phyloP scores from a whole-genome alignment of 2,888 invertebrate species.

The Machimus atricapillus region DNA sequence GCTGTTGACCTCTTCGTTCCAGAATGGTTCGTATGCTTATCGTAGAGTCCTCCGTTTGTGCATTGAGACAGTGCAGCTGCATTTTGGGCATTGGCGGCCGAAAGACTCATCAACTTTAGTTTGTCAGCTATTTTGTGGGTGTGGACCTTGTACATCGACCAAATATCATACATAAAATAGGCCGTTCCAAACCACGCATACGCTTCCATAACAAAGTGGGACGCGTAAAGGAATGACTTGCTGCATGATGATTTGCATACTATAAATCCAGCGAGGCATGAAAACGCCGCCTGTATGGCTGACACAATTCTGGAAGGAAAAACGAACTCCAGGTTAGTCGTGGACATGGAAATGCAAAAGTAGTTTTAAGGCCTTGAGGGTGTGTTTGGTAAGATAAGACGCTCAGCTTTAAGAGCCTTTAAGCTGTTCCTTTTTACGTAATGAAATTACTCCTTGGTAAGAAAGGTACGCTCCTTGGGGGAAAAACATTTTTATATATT shows the following conservation, averaged over 20 bases:
- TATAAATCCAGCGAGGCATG: constrained; percentile 71
- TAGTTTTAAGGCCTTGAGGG: not conserved
- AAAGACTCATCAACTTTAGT: constrained; percentile 55
- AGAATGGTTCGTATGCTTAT: not conserved
- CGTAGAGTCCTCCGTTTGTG: constrained; percentile 52
- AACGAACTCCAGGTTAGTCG: not conserved
- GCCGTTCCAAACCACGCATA: constrained; percentile 83
- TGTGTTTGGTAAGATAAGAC: not conserved
- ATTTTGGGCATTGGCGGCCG: constrained; percentile 49
- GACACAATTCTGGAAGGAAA: constrained; percentile 70
- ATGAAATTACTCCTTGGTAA: not conserved
- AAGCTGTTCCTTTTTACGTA: not conserved
- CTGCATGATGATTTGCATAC: constrained; percentile 74
- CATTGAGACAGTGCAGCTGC: constrained; percentile 46
- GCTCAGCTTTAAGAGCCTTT: not conserved
- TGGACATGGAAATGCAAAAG: not conserved
- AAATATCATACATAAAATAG: constrained; percentile 80
- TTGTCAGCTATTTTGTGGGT: constrained; percentile 62
- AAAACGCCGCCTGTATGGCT: constrained; percentile 74
- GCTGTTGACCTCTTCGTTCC: not conserved
- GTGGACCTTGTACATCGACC: constrained; percentile 80
- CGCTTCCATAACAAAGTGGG: constrained; percentile 76
- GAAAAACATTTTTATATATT: not conserved
- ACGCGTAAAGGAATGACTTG: constrained; percentile 71
- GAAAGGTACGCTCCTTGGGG: not conserved